Evolutionary conservation across 1,140 invertebrate genomes (phyloP), one percentile per base, ranked within the genome.

Genomic region (Drosophila nasuta): DNA sequence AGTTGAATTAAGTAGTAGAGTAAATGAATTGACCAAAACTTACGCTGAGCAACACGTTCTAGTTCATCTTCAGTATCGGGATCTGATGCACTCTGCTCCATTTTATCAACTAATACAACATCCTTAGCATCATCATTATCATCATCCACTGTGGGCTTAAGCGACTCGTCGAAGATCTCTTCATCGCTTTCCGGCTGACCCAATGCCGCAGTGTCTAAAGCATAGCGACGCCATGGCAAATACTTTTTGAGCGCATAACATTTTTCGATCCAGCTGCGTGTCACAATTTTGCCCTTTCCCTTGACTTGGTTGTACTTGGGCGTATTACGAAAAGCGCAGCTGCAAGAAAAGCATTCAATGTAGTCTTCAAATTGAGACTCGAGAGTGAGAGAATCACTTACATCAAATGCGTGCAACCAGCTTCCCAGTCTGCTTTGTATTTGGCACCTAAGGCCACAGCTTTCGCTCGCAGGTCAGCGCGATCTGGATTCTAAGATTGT

Each of bases 321-420:
- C 25, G 97, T 98, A 91, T 98, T 97, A 3, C 94, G 91, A 93
- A 97, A 98, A 13, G 97, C 97, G 94, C 97, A 98, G 52, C 97
- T 97, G 81, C 1, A 77, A 87, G 72, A 8, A 17, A 5, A 41
- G n/a, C 35, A 11, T 5, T 10, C 49, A 20, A n/a, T 6, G n/a
- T 30, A 38, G 4, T 5, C 6, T 13, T 3, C 2, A 8, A 51
- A 5, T 46, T 5, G 20, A 25, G 20, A 20, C 20, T 25, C 20
- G 0, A 10, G 6, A 33, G 11, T 0, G 20, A 54, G 7, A 5
- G n/a, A 13, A 33, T 0, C 8, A 13, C 68, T 68, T 75, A 88
- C 85, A 88, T 88, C 0, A 88, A 63, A 51, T 88, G 85, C 1
- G 86, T 88, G 54, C 85, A 89, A 5, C 75, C 85, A 6, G 67